A percentile compares a stretch with the other conserved stretches of the same genome.
Conservation (phyloP, 2,797 vertebrate species). For the Mallotus villosus region DNA sequence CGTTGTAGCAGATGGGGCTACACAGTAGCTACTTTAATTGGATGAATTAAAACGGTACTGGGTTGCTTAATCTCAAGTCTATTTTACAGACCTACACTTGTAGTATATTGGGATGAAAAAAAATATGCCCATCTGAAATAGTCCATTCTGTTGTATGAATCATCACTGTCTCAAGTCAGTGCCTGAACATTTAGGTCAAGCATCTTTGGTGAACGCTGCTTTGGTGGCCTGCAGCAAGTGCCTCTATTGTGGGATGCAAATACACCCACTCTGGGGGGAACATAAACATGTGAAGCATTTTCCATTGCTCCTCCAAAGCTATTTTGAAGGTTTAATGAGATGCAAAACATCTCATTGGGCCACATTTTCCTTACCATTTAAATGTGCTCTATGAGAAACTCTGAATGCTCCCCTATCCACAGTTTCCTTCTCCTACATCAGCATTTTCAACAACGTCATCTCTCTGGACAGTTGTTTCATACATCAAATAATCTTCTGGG, state of each 20-base stretch:
- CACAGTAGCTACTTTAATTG: too few species aligned
- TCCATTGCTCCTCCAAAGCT: slow-evolving; percentile 6
- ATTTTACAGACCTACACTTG: slow-evolving; percentile 26
- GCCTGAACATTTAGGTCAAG: slow-evolving; percentile 56
- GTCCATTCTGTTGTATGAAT: slow-evolving; percentile 34
- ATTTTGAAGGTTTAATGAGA: slow-evolving; percentile 40
- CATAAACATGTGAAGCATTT: slow-evolving; percentile 32
- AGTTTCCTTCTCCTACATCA: not conserved
- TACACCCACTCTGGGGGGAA: slow-evolving; percentile 40
- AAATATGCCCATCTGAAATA: slow-evolving; percentile 19
- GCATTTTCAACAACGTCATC: slow-evolving; percentile 18
- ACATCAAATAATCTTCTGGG: slow-evolving; percentile 43
- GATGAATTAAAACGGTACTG: too few species aligned
- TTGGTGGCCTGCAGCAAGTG: slow-evolving; percentile 42
- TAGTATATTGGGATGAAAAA: slow-evolving; percentile 10
- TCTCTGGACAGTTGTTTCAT: slow-evolving; percentile 32
- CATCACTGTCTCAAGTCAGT: slow-evolving; percentile 39
- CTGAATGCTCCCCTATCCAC: slow-evolving; percentile 9
- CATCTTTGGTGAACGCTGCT: slow-evolving; percentile 34
- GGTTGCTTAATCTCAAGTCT: too few species aligned
- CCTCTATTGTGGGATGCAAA: slow-evolving; percentile 39
- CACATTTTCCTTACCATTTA: slow-evolving; percentile 34
- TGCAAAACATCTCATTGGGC: slow-evolving; percentile 22
- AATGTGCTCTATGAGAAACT: slow-evolving; percentile 39
- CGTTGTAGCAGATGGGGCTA: too few species aligned